Evolutionary conservation across 2,797 vertebrate species (phyloP).

Genomic region (Mergus octosetaceus): DNA sequence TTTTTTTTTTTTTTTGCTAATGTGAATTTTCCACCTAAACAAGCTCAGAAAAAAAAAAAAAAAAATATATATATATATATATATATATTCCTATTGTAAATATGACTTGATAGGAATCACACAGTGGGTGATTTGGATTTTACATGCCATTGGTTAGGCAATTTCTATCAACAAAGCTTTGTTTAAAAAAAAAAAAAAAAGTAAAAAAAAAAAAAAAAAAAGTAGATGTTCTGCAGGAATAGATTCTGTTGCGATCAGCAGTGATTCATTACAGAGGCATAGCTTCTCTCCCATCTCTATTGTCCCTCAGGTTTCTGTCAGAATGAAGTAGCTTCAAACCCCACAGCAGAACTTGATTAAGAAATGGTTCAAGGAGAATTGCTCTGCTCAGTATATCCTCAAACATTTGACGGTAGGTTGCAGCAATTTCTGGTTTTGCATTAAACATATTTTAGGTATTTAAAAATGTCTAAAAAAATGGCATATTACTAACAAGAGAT

Average conservation of each 20-base stretch:
- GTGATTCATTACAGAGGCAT: not conserved
- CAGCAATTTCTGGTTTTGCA: not conserved
- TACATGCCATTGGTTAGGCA: not conserved
- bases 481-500: not conserved
- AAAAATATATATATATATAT: too few relatives aligned
- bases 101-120: not conserved
- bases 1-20: not conserved
- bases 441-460: not conserved
- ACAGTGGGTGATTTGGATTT: not conserved
- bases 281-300: not conserved
- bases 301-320: not conserved
- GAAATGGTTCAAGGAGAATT: not conserved
- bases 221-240: not conserved
- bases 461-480: not conserved
- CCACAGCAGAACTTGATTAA: not conserved
- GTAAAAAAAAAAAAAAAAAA: not conserved
- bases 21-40: not conserved
- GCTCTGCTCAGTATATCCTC: not conserved
- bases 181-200: not conserved
- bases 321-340: not conserved
- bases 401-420: not conserved
- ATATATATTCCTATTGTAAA: not conserved
- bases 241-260: not conserved
- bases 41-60: not conserved
- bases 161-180: not conserved